phyloP scores from a whole-genome alignment of 2,113 vertebrate genomes.

The Telmatochromis bifrenatus region DNA sequence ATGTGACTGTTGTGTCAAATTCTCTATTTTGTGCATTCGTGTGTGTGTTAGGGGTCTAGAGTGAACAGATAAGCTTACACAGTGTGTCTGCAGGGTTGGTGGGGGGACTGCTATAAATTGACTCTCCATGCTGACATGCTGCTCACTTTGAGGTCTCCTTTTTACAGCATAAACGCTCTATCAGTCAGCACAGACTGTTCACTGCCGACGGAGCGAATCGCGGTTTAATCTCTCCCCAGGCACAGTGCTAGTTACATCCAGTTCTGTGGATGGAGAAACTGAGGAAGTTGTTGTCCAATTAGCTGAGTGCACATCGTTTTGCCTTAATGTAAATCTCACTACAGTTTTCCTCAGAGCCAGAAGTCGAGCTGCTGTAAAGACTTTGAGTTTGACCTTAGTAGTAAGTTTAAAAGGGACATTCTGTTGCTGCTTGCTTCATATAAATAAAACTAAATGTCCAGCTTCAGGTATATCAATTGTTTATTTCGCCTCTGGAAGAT shows the following conservation, averaged over 20 bases:
- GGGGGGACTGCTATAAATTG: slow-evolving; percentile 51
- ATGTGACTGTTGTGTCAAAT: not conserved
- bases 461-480: not conserved
- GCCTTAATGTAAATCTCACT: not conserved
- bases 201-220: slow-evolving; percentile 13
- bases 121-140: slow-evolving; percentile 43
- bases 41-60: not conserved
- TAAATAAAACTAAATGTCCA: not conserved
- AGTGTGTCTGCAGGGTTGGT: slow-evolving; percentile 17
- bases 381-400: not conserved
- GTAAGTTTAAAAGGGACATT: not conserved
- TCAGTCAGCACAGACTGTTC: slow-evolving; percentile 46
- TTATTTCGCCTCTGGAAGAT: not conserved
- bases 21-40: not conserved
- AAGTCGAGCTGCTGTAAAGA: not conserved
- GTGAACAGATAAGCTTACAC: slow-evolving; percentile 45
- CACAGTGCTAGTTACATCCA: not conserved
- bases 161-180: slow-evolving; percentile 40
- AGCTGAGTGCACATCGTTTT: not conserved
- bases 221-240: slow-evolving; percentile 28
- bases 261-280: not conserved
- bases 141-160: slow-evolving; percentile 42
- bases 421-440: not conserved
- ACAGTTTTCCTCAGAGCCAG: not conserved
- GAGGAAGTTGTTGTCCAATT: not conserved